These are phyloP conservation scores for Trachelus iudaicus DNA, from an alignment of 2,888 invertebrate species.

Conservation along the genomic window DNA sequence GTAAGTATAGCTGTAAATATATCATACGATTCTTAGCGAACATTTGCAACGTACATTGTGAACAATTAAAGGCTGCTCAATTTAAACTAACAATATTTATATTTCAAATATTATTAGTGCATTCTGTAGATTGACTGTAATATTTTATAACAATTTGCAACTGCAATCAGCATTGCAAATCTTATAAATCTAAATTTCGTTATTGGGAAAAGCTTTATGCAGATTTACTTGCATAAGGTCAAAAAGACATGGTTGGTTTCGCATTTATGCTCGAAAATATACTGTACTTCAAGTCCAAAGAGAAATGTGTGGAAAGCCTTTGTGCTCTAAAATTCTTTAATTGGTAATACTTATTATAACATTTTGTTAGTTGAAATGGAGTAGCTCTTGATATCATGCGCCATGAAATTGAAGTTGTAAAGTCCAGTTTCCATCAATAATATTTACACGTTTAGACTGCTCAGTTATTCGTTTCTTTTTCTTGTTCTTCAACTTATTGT, in stretches of 20 bases:
- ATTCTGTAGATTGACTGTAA: background rate
- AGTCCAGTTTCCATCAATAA: constrained; percentile 15
- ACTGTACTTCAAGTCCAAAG: background rate
- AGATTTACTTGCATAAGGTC: background rate
- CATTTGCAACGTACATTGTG: constrained; percentile 23
- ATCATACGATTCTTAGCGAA: constrained; percentile 25
- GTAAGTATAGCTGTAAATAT: constrained; percentile 46
- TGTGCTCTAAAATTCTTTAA: background rate
- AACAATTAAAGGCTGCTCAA: constrained; percentile 29
- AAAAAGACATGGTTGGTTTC: background rate
- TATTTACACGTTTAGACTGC: background rate
- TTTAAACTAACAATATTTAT: constrained; percentile 25
- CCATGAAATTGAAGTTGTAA: constrained; percentile 9
- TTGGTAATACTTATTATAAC: background rate
- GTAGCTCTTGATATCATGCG: constrained; percentile 5
- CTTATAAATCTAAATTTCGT: background rate
- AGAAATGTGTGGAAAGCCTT: background rate
- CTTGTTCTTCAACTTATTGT: background rate
- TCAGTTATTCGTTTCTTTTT: background rate
- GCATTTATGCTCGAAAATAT: background rate
- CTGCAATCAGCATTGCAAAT: background rate
- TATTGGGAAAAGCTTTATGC: background rate
- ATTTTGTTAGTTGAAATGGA: constrained; percentile 2
- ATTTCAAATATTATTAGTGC: background rate
- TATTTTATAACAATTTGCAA: background rate